These are phyloP conservation scores for Tor tambroides DNA, from an alignment of 2,113 vertebrate species.

Conservation along the genomic window DNA sequence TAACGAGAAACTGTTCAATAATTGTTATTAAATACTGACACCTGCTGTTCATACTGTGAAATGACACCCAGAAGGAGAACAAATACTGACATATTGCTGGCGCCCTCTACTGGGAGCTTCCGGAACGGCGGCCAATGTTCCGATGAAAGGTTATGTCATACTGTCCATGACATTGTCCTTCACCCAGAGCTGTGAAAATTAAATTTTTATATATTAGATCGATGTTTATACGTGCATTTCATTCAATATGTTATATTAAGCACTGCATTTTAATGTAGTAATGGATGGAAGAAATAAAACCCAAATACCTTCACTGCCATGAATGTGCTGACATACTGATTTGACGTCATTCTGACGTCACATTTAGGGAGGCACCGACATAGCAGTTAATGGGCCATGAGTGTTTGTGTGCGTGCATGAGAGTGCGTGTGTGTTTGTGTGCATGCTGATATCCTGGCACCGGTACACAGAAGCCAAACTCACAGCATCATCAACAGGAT, in stretches of 20 bases:
- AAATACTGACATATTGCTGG: neutral
- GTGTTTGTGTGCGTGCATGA: constrained; percentile 6
- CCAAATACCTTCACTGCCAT: neutral
- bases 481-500: constrained; percentile 32
- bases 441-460: constrained; percentile 7
- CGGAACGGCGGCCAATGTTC: constrained; percentile 22
- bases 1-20: neutral
- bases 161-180: constrained; percentile 30
- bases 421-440: neutral
- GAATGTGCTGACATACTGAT: constrained; percentile 6
- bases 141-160: constrained; percentile 12
- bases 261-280: neutral
- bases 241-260: neutral
- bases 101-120: constrained; percentile 25
- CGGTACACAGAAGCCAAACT: constrained; percentile 14
- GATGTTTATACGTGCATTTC: neutral
- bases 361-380: neutral
- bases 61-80: neutral
- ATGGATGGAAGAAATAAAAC: neutral
- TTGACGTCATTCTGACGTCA: constrained; percentile 33
- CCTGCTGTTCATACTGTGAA: constrained; percentile 12
- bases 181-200: neutral
- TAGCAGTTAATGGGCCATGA: constrained; percentile 24
- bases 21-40: neutral
- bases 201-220: neutral